Evolutionary conservation across 1,140 invertebrate species (phyloP).

Genomic region (Hormaphis cornu): DNA sequence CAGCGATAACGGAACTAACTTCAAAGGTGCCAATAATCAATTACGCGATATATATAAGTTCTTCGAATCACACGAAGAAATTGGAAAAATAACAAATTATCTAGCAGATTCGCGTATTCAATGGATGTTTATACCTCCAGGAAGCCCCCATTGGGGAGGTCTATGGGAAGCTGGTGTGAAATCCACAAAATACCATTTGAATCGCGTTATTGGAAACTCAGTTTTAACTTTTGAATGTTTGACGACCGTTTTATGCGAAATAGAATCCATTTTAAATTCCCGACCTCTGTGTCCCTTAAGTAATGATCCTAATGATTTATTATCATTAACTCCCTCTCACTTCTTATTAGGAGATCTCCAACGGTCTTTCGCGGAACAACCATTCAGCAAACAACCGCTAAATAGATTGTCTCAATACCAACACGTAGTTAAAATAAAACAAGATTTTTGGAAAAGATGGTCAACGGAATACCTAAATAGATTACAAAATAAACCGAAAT

Average conservation of each 20-base stretch:
- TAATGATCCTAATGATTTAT: conserved; percentile 35
- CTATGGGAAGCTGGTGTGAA: conserved; percentile 40
- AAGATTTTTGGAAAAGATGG: conserved; percentile 41
- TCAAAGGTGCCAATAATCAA: not conserved
- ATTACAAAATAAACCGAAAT: conserved; percentile 38
- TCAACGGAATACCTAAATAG: conserved; percentile 39
- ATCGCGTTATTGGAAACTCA: conserved; percentile 18
- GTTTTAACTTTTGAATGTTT: conserved; percentile 40
- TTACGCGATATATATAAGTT: too few relatives aligned
- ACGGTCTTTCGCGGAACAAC: conserved; percentile 39
- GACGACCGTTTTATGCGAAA: conserved; percentile 37
- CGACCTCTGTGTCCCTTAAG: conserved; percentile 32
- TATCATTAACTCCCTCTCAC: conserved; percentile 38
- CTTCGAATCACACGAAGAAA: too few relatives aligned
- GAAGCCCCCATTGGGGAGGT: conserved; percentile 26
- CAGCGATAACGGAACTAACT: not conserved
- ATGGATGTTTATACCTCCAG: not conserved
- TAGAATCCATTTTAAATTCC: conserved; percentile 39
- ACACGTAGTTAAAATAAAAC: conserved; percentile 34
- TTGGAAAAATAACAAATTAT: too few relatives aligned
- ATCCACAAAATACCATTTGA: conserved; percentile 36
- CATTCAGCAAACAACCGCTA: not conserved
- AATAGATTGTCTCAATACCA: conserved; percentile 36
- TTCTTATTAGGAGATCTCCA: conserved; percentile 40
- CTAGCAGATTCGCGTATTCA: not conserved